Evolutionary conservation across 2,113 vertebrate species (phyloP), one percentile per base, ranked within the genome.

Genomic region (Cairina moschata): DNA sequence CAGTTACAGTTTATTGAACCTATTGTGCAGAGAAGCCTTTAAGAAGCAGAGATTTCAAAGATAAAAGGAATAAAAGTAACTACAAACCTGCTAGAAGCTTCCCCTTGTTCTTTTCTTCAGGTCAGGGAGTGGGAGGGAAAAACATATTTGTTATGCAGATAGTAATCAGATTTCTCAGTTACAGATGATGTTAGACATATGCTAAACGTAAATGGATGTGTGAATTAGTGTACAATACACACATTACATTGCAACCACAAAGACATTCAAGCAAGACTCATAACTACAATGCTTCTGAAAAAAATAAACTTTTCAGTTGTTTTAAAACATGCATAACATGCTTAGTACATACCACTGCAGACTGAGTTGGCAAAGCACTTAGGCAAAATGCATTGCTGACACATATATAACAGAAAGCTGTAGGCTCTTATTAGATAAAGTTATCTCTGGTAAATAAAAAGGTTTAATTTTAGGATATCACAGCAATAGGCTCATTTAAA

Each of bases 91-190:
- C 98, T 98, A 73, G 98, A 98, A 17, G 99, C 88, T 97, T 99
- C 99, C 87, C 98, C 99, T 98, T 99, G 99, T 92, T 99, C 99
- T 98, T 99, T 99, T 98, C 99, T 99, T 98, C 97, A 98, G 97
- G 96, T 97, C 88, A 97, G 96, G 96, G 92, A 95, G 98, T 89
- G 96, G 98, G 97, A 98, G 94, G 96, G 95, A 98, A 97, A 98
- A 86, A 95, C 71, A 96, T 76, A 94, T 54, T 97, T 85, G 91
- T 97, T 97, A 97, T 89, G 93, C 95, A 95, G 91, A 94, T 92
- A 92, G 74, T 83, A 93, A 97, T 92, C 93, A 87, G 88, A 97
- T 94, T 85, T 52, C 65, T 91, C 94, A 83, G 94, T 96, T 95
- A 97, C 18, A 97, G 75, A 92, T 62, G 68, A 78, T 91, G 94